Evolutionary conservation across 2,888 invertebrate species (phyloP).

Genomic region (Bedellia somnulentella): DNA sequence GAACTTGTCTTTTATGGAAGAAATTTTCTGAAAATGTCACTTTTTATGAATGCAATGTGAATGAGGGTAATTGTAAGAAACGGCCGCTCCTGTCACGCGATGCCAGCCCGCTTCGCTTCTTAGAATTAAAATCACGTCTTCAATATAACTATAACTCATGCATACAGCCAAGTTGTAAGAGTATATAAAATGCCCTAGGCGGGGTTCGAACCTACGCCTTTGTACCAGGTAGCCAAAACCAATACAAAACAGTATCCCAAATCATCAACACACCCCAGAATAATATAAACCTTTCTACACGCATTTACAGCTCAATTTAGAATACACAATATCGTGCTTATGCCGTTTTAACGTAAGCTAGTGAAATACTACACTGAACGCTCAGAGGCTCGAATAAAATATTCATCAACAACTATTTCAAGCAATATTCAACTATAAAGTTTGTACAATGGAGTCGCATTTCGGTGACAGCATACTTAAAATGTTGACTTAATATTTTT

Average conservation of each 20-base stretch:
- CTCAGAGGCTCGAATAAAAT: slow-evolving; percentile 22
- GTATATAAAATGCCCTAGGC: slow-evolving; percentile 26
- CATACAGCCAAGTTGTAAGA: slow-evolving; percentile 14
- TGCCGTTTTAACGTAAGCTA: slow-evolving; percentile 10
- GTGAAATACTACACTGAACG: slow-evolving; percentile 17
- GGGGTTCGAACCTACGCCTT: slow-evolving; percentile 22
- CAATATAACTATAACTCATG: slow-evolving; percentile 15
- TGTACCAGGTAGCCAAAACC: slow-evolving; percentile 16
- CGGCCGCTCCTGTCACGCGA: too few species aligned
- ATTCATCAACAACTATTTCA: slow-evolving; percentile 14
- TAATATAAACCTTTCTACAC: slow-evolving; percentile 5
- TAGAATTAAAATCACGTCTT: too few species aligned
- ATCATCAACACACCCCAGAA: slow-evolving; percentile 1
- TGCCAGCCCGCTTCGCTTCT: too few species aligned
- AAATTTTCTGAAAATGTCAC: too few species aligned
- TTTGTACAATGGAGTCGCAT: slow-evolving; percentile 8
- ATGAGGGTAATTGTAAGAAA: too few species aligned
- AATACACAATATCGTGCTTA: slow-evolving; percentile 10
- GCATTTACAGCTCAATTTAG: slow-evolving; percentile 5
- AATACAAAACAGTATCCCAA: slow-evolving; percentile 10
- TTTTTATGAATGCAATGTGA: too few species aligned
- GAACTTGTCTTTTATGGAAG: too few species aligned
- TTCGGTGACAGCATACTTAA: slow-evolving; percentile 9
- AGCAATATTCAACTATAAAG: slow-evolving; percentile 12
- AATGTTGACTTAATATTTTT: slow-evolving; percentile 18